Evolutionary conservation across 2,797 vertebrate species (phyloP).

Genomic region (Megalops cyprinoides): DNA sequence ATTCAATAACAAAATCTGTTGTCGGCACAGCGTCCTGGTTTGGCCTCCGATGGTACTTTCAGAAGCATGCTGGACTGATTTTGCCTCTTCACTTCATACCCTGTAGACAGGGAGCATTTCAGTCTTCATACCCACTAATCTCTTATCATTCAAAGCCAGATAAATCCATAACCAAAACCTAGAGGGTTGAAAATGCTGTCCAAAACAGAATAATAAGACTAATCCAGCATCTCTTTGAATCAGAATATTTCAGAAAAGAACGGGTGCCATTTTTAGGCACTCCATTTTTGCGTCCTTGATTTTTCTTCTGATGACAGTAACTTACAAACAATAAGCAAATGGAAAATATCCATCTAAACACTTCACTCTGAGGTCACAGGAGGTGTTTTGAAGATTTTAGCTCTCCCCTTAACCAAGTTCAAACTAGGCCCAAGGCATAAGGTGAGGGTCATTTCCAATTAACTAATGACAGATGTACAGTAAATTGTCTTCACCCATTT

Average conservation of each 20-base stretch:
- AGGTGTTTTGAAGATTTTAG: constrained; percentile 10
- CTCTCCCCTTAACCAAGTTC: constrained; percentile 41
- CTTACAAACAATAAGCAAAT: not conserved
- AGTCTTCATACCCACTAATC: constrained; percentile 56
- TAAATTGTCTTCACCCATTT: not conserved
- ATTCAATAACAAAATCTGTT: not conserved
- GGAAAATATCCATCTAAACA: not conserved
- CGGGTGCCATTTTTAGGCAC: constrained; percentile 11
- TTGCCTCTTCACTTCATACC: constrained; percentile 59
- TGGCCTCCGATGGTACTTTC: constrained; percentile 63
- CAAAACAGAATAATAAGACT: constrained; percentile 42
- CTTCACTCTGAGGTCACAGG: not conserved
- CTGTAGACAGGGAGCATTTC: constrained; percentile 58
- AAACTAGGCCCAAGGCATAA: constrained; percentile 31
- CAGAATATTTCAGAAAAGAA: constrained; percentile 27
- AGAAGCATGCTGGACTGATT: constrained; percentile 56
- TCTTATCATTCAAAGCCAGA: constrained; percentile 55
- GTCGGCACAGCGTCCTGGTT: constrained; percentile 42
- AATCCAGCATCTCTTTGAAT: constrained; percentile 29
- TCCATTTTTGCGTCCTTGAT: too few species aligned
- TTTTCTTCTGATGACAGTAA: too few species aligned
- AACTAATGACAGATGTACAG: not conserved
- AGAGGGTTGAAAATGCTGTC: not conserved
- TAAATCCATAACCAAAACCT: constrained; percentile 49
- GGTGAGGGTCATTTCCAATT: not conserved